Percentiles rank a stretch among this genome's conserved stretches.
Conservation (phyloP, 2,888 invertebrate genomes). For the Poecilobothrus nobilitatus region DNA sequence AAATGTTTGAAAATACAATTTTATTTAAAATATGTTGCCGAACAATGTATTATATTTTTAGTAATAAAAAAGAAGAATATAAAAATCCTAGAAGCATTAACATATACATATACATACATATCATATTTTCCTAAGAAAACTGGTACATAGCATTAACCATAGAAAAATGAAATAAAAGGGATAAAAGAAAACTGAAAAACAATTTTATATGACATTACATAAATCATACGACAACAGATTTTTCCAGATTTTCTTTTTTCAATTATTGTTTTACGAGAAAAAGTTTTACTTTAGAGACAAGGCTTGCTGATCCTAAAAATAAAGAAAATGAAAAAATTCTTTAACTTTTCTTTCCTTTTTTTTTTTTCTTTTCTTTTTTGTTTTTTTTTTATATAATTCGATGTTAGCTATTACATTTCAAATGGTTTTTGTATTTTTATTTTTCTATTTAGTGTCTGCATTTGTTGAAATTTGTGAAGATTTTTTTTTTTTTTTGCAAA, state of each 20-base stretch:
- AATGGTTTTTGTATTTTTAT: neutral
- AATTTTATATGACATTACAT: slow-evolving; percentile 3
- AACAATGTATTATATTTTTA: too few species aligned
- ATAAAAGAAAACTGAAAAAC: neutral
- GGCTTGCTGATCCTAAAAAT: too few species aligned
- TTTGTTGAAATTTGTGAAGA: neutral
- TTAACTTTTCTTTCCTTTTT: too few species aligned
- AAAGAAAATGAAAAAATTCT: too few species aligned
- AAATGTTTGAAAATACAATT: too few species aligned
- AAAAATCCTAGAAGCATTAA: neutral
- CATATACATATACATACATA: neutral
- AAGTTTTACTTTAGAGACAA: too few species aligned
- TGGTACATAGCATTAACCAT: neutral
- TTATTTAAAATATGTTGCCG: too few species aligned
- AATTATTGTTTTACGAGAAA: neutral
- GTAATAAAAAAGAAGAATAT: too few species aligned
- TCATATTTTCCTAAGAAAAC: neutral
- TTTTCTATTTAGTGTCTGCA: neutral
- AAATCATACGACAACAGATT: slow-evolving; percentile 4
- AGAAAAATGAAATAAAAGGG: neutral
- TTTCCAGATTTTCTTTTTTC: neutral
- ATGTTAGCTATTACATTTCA: too few species aligned
- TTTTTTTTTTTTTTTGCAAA: too few species aligned
- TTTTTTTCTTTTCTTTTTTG: too few species aligned
- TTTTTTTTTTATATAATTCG: too few species aligned